These are phyloP conservation scores for Ceryle rudis DNA, from an alignment of 2,797 vertebrate genomes.

Conservation along the genomic window DNA sequence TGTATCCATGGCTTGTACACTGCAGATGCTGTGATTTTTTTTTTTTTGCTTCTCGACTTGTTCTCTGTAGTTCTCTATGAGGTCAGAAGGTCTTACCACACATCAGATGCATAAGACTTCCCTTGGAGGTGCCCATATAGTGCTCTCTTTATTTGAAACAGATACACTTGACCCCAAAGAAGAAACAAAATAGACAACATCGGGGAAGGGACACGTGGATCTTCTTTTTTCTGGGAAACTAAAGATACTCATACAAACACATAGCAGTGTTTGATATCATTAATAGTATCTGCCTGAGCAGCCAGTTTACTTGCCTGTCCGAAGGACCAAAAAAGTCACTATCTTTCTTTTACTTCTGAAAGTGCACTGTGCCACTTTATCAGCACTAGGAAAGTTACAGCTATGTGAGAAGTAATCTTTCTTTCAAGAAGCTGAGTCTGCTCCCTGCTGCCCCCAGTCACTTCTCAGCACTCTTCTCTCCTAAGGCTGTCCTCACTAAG, in stretches of 20 bases:
- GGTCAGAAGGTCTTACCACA: not conserved
- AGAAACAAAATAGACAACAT: not conserved
- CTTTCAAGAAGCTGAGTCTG: not conserved
- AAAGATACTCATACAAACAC: not conserved
- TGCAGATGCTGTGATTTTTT: not conserved
- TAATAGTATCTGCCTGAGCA: not conserved
- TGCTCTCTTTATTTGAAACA: not conserved
- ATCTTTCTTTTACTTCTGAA: not conserved
- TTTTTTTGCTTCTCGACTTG: not conserved
- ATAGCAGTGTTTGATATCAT: not conserved
- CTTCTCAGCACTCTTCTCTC: not conserved
- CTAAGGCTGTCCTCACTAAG: not conserved
- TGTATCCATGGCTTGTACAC: not conserved
- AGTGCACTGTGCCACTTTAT: not conserved
- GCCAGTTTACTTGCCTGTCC: not conserved
- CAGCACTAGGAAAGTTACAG: not conserved
- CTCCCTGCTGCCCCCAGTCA: not conserved
- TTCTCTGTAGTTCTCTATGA: not conserved
- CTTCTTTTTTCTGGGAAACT: not conserved
- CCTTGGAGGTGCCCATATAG: not conserved
- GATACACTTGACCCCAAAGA: not conserved
- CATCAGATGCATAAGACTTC: not conserved
- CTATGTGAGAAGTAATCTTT: not conserved
- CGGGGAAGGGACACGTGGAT: not conserved
- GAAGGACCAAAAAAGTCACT: not conserved